Conservation (phyloP, 2,113 vertebrate species). For the Gopherus flavomarginatus region DNA sequence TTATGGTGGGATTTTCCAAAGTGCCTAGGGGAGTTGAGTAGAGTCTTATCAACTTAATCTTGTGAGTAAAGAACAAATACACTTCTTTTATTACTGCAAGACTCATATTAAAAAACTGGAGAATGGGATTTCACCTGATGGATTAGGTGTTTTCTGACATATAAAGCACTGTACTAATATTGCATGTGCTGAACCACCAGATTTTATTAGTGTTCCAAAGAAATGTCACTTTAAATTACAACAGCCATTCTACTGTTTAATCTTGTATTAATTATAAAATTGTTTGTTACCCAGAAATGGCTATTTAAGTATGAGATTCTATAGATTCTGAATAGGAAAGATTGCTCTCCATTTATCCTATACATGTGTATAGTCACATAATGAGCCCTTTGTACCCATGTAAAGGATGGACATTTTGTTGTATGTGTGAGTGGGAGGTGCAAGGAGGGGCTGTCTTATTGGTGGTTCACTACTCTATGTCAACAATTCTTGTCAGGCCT, state of each 20-base stretch:
- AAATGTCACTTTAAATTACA: not conserved
- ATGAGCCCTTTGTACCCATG: not conserved
- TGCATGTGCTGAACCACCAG: not conserved
- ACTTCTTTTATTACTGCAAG: not conserved
- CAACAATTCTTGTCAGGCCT: not conserved
- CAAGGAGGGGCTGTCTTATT: not conserved
- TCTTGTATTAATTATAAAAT: not conserved
- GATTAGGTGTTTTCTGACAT: not conserved
- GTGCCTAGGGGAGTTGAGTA: not conserved
- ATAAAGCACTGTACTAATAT: not conserved
- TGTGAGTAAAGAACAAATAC: not conserved
- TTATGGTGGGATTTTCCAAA: not conserved
- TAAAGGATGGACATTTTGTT: not conserved
- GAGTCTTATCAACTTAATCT: not conserved
- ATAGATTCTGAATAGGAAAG: not conserved
- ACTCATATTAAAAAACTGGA: not conserved
- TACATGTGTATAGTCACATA: not conserved
- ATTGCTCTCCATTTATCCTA: not conserved
- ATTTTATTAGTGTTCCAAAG: not conserved
- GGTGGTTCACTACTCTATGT: not conserved
- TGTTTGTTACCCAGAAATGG: not conserved
- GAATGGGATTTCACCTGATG: not conserved
- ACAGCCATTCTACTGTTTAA: not conserved
- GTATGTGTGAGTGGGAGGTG: not conserved
- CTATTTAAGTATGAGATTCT: not conserved